Evolutionary conservation across 1,140 invertebrate species (phyloP).

Genomic region (Hyphantria cunea): DNA sequence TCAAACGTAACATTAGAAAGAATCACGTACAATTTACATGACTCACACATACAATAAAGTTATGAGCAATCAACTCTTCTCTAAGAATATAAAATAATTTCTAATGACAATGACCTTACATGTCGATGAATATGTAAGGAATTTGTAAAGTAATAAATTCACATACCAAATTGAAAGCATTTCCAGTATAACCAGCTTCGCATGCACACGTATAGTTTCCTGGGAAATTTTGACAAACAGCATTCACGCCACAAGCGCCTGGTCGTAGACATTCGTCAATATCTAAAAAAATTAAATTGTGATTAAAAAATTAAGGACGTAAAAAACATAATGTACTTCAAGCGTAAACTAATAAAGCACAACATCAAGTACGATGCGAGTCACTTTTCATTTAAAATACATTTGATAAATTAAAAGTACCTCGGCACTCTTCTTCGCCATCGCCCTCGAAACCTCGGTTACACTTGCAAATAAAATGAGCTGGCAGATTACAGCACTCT

Average conservation of each 20-base stretch:
- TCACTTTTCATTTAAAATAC: not conserved
- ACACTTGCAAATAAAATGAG: conserved; percentile 97
- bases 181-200: conserved; percentile 91
- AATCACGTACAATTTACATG: no score
- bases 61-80: no score
- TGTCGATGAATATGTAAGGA: no score
- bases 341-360: not conserved
- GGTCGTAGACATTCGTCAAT: conserved; percentile 92
- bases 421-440: conserved; percentile 91
- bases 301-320: not conserved
- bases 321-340: not conserved
- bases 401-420: conserved; percentile 72
- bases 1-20: no score
- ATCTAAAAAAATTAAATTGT: conserved; percentile 81
- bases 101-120: no score
- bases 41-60: no score
- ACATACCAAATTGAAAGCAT: conserved; percentile 91
- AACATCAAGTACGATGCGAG: not conserved
- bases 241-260: conserved; percentile 89
- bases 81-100: no score
- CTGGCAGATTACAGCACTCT: conserved; percentile 96
- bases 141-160: not conserved
- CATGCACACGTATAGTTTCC: conserved; percentile 95
- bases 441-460: conserved; percentile 94
- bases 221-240: conserved; percentile 90